Evolutionary conservation across 2,113 vertebrate species (phyloP).

Genomic region (Haemorhous mexicanus): DNA sequence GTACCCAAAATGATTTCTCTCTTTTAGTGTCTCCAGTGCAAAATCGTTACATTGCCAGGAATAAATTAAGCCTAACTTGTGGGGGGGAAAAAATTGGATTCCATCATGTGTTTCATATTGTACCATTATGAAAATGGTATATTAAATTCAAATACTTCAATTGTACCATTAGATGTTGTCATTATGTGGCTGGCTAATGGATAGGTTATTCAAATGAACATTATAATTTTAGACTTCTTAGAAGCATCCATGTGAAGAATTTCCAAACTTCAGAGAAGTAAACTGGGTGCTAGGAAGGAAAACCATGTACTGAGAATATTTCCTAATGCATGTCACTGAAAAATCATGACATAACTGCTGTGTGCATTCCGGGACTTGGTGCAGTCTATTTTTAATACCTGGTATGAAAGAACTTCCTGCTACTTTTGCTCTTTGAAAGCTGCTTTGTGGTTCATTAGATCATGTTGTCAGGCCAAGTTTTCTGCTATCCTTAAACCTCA

Average conservation of each 20-base stretch:
- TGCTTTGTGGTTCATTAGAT: conserved; percentile 14
- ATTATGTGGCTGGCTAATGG: conserved; percentile 56
- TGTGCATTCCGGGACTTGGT: conserved; percentile 50
- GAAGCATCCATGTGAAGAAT: conserved; percentile 2
- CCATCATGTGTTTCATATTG: background rate
- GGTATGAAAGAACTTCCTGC: conserved; percentile 57
- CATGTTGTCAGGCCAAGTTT: background rate
- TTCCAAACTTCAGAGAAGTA: conserved; percentile 3
- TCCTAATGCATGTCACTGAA: conserved; percentile 33
- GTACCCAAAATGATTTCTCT: background rate
- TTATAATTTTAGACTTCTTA: conserved; percentile 47
- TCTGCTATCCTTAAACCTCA: background rate
- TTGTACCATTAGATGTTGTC: conserved; percentile 48
- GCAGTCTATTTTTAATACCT: conserved; percentile 61
- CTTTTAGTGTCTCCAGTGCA: background rate
- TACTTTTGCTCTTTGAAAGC: conserved; percentile 56
- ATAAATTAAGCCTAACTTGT: background rate
- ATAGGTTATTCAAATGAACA: conserved; percentile 45
- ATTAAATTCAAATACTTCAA: conserved; percentile 37
- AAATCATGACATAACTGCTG: conserved; percentile 37
- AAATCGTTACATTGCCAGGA: conserved; percentile 8
- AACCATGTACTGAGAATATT: conserved; percentile 39
- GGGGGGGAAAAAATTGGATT: background rate
- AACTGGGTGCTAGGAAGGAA: conserved; percentile 10
- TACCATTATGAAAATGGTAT: conserved; percentile 37